Conservation (phyloP, 2,113 vertebrate genomes). For the Spermophilus dauricus region DNA sequence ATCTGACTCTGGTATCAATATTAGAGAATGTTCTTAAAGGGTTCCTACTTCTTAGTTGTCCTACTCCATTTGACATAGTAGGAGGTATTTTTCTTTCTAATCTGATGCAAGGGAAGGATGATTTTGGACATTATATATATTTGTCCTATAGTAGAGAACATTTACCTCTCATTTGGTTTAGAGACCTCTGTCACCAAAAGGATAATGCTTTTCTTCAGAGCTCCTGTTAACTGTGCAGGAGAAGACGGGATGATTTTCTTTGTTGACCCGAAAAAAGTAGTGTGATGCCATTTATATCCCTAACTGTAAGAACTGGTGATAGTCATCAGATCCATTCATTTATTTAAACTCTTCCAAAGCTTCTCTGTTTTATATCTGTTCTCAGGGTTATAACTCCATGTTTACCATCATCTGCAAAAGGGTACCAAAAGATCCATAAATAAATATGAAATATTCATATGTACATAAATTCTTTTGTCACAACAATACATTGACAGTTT, state of each 20-base stretch:
- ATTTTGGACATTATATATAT: background rate
- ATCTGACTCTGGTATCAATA: background rate
- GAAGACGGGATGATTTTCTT: background rate
- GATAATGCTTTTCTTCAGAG: background rate
- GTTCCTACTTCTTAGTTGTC: background rate
- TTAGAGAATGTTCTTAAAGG: slow-evolving; percentile 34
- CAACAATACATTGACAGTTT: slow-evolving; percentile 13
- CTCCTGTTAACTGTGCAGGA: background rate
- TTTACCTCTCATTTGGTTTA: background rate
- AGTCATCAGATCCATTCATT: slow-evolving; percentile 66
- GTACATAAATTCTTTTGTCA: slow-evolving; percentile 29
- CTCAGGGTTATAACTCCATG: slow-evolving; percentile 80
- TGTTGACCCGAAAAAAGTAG: background rate
- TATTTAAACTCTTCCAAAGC: slow-evolving; percentile 68
- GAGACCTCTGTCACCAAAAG: background rate
- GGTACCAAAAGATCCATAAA: slow-evolving; percentile 73
- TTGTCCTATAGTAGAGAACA: too few species aligned
- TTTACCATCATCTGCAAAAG: slow-evolving; percentile 77
- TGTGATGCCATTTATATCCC: slow-evolving; percentile 23
- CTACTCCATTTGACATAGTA: background rate
- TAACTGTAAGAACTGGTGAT: slow-evolving; percentile 43
- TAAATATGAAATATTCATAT: slow-evolving; percentile 28
- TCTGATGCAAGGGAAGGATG: background rate
- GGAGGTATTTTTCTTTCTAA: background rate
- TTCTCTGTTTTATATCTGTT: slow-evolving; percentile 72